Base-by-base conservation (phyloP, 2,113 vertebrate species). In the Oryzias melastigma region DNA sequence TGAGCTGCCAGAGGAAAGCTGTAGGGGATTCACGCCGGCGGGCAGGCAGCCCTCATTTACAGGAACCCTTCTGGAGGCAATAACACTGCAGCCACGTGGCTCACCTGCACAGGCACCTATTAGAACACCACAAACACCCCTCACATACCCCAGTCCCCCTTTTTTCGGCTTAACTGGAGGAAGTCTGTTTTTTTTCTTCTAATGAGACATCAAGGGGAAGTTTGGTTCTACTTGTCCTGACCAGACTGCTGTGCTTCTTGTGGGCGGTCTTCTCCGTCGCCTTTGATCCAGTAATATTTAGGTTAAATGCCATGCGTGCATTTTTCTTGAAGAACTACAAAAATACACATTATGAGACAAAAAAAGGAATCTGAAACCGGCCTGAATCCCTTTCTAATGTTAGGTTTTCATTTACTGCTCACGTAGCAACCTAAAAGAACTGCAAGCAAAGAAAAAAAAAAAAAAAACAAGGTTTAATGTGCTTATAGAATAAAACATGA, bases 41-140 rank as follows among this genome's bases (percentile, higher is more conserved):
- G 68, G 50, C 65, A 77, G 75, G 58, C 74, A 61, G 75, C 53
- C 75, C 75, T 81, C 81, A 83, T 85, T 88, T 83, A 85, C 84
- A 84, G 82, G 75, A 85, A 84, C 60, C 61, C 75, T 77, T 73
- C 80, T 84, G 82, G 78, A 84, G 73, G 72, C 77, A 85, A 81
- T 82, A 87, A 85, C 80, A 71, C 77, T 72, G 77, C 77, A 79
- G 58, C 62, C 75, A 66, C 50, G 16, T 19, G 40, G 75, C 74
- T 87, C 72, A 87, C 78, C 80, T 80, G 65, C 65, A 79, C 64
- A 71, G 68, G 40, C 40, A 59, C 50, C 19, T 61, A 76, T 66
- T 19, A 72, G 62, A 64, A 69, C 29, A 70, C 40, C 65, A 15
- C 22, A 50, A 17, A 72, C 63, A 45, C 24, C 40, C 35, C 24